Percentiles rank a stretch among this genome's conserved stretches.
These are phyloP conservation scores for Mola mola DNA, from an alignment of 2,113 vertebrate species.

Conservation along the genomic window DNA sequence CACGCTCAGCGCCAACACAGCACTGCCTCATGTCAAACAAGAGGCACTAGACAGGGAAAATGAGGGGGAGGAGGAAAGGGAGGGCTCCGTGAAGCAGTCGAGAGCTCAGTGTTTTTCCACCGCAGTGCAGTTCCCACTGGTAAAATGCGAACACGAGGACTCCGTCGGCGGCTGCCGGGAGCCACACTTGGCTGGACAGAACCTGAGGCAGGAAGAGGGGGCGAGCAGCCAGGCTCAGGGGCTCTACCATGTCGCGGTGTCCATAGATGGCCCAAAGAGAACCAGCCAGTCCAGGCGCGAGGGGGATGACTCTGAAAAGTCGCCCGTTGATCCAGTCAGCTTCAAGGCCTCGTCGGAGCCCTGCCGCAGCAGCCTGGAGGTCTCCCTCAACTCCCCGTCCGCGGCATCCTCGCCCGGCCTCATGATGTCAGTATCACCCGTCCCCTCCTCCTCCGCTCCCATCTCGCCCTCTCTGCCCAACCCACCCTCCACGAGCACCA, in stretches of 20 bases:
- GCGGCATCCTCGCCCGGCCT: constrained; percentile 92
- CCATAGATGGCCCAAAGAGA: constrained; percentile 72
- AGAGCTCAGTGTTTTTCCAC: constrained; percentile 72
- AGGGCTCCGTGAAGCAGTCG: constrained; percentile 55
- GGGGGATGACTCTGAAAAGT: constrained; percentile 74
- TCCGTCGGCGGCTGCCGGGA: constrained; percentile 35
- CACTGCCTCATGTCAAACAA: constrained; percentile 85
- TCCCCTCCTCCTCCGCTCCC: constrained; percentile 90
- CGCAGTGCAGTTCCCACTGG: constrained; percentile 58
- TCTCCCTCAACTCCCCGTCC: constrained; percentile 90
- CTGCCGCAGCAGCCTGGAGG: constrained; percentile 91
- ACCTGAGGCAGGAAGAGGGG: constrained; percentile 73
- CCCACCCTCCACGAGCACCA: constrained; percentile 69
- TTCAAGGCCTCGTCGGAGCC: constrained; percentile 90
- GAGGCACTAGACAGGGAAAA: constrained; percentile 78
- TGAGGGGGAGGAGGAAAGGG: constrained; percentile 73
- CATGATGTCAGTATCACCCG: constrained; percentile 88
- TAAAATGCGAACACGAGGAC: constrained; percentile 80
- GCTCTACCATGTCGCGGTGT: constrained; percentile 47
- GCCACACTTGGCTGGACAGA: constrained; percentile 58
- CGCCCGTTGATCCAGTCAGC: constrained; percentile 84
- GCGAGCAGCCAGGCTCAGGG: constrained; percentile 62
- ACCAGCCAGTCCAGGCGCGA: constrained; percentile 72
- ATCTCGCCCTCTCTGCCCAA: constrained; percentile 88
- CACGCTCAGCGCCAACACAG: constrained; percentile 45